These are phyloP conservation scores for Euglossa dilemma DNA, from an alignment of 1,140 invertebrate genomes.

Conservation along the genomic window DNA sequence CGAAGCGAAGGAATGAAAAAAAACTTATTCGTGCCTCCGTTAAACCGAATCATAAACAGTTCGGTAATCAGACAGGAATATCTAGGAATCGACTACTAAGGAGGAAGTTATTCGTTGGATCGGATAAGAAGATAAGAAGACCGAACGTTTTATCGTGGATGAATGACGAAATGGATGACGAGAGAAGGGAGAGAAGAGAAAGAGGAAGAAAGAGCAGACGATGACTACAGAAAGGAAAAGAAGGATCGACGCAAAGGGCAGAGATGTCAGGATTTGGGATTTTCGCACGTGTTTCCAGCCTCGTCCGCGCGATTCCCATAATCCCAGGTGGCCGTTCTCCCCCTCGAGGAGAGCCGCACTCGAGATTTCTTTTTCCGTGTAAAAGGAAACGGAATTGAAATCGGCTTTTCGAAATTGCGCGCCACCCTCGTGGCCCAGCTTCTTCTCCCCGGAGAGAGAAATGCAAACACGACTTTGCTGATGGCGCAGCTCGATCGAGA, in stretches of 20 bases:
- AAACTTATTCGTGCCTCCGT: background rate
- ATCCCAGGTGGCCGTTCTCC: conserved; percentile 68
- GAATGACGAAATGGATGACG: no score
- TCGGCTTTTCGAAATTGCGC: conserved; percentile 81
- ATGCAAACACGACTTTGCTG: conserved; percentile 78
- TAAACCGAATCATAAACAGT: no score
- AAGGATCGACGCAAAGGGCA: conserved; percentile 59
- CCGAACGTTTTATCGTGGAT: background rate
- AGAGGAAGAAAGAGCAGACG: background rate
- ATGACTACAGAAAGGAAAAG: background rate
- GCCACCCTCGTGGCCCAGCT: conserved; percentile 54
- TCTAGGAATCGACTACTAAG: no score
- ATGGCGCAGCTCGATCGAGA: conserved; percentile 51
- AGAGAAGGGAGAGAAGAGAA: background rate
- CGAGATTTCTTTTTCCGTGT: conserved; percentile 73
- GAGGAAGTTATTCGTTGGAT: no score
- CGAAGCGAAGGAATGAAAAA: background rate
- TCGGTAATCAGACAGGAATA: no score
- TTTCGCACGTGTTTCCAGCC: conserved; percentile 69
- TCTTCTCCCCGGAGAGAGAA: conserved; percentile 69
- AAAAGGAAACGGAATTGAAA: conserved; percentile 81
- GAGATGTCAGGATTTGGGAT: conserved; percentile 66
- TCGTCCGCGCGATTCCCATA: conserved; percentile 68
- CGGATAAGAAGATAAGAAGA: background rate
- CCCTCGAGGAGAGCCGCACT: conserved; percentile 61